Conservation (phyloP, 2,888 invertebrate species). For the Trichogramma dendrolimi region DNA sequence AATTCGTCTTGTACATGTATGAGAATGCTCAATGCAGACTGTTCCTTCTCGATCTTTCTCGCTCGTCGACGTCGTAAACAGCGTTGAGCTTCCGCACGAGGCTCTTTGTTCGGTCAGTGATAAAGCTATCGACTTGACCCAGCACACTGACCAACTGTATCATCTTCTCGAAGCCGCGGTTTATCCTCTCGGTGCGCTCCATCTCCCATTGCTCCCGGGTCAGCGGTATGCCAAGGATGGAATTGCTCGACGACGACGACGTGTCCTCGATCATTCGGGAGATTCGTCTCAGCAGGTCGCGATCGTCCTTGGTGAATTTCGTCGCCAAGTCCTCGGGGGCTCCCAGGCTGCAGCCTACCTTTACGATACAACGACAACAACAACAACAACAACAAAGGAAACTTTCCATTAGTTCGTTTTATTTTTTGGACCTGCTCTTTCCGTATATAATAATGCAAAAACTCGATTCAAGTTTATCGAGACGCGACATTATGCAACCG, state of each 20-base stretch:
- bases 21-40: background rate
- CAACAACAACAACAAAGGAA: too few species aligned
- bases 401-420: too few species aligned
- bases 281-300: conserved; percentile 32
- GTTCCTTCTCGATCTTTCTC: conserved; percentile 28
- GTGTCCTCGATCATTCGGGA: conserved; percentile 23
- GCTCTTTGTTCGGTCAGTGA: conserved; percentile 51
- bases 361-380: too few species aligned
- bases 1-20: too few species aligned
- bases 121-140: conserved; percentile 55
- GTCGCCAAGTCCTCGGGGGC: too few species aligned
- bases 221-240: background rate
- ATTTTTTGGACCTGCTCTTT: too few species aligned
- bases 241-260: conserved; percentile 8
- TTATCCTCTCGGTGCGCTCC: conserved; percentile 48
- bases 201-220: conserved; percentile 20
- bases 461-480: too few species aligned
- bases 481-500: background rate
- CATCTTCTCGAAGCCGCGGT: conserved; percentile 54
- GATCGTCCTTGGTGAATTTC: conserved; percentile 32
- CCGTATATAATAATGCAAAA: too few species aligned
- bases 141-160: conserved; percentile 54
- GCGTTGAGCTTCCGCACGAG: conserved; percentile 52
- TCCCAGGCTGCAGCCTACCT: too few species aligned
- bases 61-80: conserved; percentile 50